These are phyloP conservation scores for Poeciliopsis infans DNA, from an alignment of 2,797 vertebrate genomes.

Conservation along the genomic window DNA sequence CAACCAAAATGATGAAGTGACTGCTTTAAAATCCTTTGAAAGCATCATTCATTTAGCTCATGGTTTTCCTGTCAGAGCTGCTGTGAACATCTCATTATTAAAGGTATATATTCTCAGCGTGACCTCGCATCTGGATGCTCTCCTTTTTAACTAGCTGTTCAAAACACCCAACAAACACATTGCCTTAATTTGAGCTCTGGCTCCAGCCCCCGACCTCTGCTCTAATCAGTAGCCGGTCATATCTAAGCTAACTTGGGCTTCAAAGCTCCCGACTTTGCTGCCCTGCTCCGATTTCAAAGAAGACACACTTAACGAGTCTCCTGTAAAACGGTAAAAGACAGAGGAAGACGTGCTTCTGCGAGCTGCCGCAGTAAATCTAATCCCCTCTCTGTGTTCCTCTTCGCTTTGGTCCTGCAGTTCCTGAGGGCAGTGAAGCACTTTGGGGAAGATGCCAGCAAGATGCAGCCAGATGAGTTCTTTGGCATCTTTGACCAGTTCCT, in stretches of 20 bases:
- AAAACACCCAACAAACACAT: slow-evolving; percentile 58
- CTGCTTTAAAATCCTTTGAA: not conserved
- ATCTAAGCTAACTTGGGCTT: slow-evolving; percentile 62
- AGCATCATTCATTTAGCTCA: slow-evolving; percentile 9
- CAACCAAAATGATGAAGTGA: not conserved
- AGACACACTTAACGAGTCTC: slow-evolving; percentile 58
- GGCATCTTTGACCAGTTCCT: slow-evolving; percentile 99
- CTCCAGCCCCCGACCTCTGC: slow-evolving; percentile 62
- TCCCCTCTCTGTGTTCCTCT: slow-evolving; percentile 30
- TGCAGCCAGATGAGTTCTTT: slow-evolving; percentile 98
- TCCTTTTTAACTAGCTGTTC: slow-evolving; percentile 45
- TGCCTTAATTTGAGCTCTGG: slow-evolving; percentile 66
- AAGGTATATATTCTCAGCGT: slow-evolving; percentile 44
- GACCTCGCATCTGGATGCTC: slow-evolving; percentile 63
- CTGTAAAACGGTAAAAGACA: slow-evolving; percentile 61
- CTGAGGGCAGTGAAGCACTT: slow-evolving; percentile 93
- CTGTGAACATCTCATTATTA: slow-evolving; percentile 25
- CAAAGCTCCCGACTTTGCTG: slow-evolving; percentile 60
- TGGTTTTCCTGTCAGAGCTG: slow-evolving; percentile 15
- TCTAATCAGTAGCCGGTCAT: slow-evolving; percentile 73
- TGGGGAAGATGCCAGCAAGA: slow-evolving; percentile 91
- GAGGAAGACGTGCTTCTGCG: slow-evolving; percentile 46
- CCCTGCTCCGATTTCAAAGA: slow-evolving; percentile 73
- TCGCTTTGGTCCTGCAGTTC: slow-evolving; percentile 82
- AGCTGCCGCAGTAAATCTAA: slow-evolving; percentile 66